Evolutionary conservation across 2,888 invertebrate genomes (phyloP).

Genomic region (Agriotes lineatus): DNA sequence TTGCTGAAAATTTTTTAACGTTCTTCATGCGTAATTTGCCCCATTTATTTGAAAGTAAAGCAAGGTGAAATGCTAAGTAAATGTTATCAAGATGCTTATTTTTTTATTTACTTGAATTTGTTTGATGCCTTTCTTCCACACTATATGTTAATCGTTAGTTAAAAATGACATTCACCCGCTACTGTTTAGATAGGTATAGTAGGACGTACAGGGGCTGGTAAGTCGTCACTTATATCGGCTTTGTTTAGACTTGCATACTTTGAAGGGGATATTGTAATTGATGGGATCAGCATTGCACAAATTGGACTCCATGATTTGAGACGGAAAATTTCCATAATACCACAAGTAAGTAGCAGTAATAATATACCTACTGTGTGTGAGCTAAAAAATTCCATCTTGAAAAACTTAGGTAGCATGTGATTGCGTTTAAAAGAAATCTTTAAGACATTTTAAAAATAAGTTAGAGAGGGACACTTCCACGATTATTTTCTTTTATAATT

Average conservation of each 20-base stretch:
- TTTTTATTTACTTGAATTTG: no score
- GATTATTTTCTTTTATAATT: no score
- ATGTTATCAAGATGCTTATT: no score
- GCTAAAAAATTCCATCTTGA: not conserved
- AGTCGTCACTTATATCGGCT: conserved; percentile 68
- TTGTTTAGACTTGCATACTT: conserved; percentile 71
- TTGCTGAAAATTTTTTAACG: no score
- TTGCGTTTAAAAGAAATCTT: no score
- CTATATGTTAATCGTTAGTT: not conserved
- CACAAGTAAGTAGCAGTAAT: conserved; percentile 63
- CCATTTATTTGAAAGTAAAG: no score
- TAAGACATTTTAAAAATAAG: no score
- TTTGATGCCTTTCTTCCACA: no score
- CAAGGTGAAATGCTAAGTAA: no score
- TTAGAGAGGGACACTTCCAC: no score
- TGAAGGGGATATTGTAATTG: conserved; percentile 69
- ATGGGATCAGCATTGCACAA: conserved; percentile 65
- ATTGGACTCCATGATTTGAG: conserved; percentile 71
- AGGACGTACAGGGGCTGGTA: conserved; percentile 73
- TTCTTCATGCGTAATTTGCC: no score
- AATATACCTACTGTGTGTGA: not conserved
- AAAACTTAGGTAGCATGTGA: no score
- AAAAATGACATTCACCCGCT: not conserved
- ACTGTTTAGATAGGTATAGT: conserved; percentile 67
- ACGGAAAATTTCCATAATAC: conserved; percentile 73